phyloP scores from a whole-genome alignment of 30 jellyfish, hydroid and myxozoan species.

The Aurelia aurita region DNA sequence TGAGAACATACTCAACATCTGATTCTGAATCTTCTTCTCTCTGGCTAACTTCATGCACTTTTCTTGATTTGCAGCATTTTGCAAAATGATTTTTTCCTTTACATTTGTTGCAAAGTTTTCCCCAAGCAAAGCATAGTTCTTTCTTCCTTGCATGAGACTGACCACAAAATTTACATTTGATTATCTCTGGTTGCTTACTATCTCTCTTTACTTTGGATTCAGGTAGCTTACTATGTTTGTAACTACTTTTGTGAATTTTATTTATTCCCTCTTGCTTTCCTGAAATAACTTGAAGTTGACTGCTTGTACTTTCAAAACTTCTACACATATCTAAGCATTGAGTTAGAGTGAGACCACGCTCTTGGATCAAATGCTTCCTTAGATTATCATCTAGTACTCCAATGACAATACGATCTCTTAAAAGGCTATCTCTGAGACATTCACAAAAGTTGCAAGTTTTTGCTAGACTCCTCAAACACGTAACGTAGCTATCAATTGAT shows the following conservation, averaged over 20 bases:
- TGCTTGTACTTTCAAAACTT: constrained; percentile 33
- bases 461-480: constrained; percentile 29
- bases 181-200: constrained; percentile 16
- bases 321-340: constrained; percentile 31
- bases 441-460: constrained; percentile 31
- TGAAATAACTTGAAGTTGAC: constrained; percentile 29
- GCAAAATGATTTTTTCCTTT: constrained; percentile 28
- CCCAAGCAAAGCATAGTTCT: constrained; percentile 20
- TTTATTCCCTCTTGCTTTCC: constrained; percentile 28
- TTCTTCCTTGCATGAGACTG: constrained; percentile 27
- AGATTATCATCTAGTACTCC: constrained; percentile 25
- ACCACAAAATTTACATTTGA: constrained; percentile 12
- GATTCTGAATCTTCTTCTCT: constrained; percentile 6
- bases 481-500: constrained; percentile 30
- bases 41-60: constrained; percentile 34
- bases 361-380: constrained; percentile 26
- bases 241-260: constrained; percentile 24
- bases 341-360: constrained; percentile 22
- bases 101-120: constrained; percentile 26
- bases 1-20: neutral
- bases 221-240: constrained; percentile 20
- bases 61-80: constrained; percentile 33
- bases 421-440: constrained; percentile 25
- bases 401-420: constrained; percentile 17
- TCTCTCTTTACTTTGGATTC: constrained; percentile 24